Evolutionary conservation across 1,140 invertebrate species (phyloP), one percentile per base, ranked within the genome.

Genomic region (Camponotus floridanus): DNA sequence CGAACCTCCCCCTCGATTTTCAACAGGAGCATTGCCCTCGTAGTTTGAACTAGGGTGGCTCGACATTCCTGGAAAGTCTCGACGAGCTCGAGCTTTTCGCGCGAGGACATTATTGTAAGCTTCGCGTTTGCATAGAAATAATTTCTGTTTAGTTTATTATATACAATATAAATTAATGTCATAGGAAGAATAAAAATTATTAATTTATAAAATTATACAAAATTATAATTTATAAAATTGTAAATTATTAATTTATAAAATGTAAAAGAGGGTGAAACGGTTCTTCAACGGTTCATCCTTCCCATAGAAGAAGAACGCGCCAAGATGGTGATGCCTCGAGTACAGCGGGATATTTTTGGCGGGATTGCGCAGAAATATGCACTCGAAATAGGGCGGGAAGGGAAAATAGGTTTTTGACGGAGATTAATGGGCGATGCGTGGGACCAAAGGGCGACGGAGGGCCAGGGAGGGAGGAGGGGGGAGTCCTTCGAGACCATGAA

Each of bases 371-470:
- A 51, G 5, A 51, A 18, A 18, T 51, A 51, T 4, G 45, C 13
- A 13, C 13, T 11, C 45, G 15, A 51, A 51, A 51, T 83, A 26
- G 83, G 86, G 86, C 84, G 85, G 89, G 73, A 73, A 87, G 85
- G 84, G 51, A 76, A 92, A 91, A 92, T 89, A 92, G 91, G 88
- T 86, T 87, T 71, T 83, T 21, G 39, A 42, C 39, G 83, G 81
- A 93, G 92, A 94, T 93, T 91, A 92, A 93, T 92, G 85, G 86
- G 78, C 73, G 76, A 78, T 68, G 73, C 76, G 21, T 26, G 21
- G 64, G 74, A 18, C 8, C 36, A n/a, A 2, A 31, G 33, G 21
- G 33, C 33, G 18, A 48, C 31, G 36, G 33, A 39, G 42, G 57
- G 42, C 9, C 18, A 36, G 15, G 2, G 51, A 26, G 45, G 15